Conservation (phyloP, 2,113 vertebrate species). For the Grantiella picta region DNA sequence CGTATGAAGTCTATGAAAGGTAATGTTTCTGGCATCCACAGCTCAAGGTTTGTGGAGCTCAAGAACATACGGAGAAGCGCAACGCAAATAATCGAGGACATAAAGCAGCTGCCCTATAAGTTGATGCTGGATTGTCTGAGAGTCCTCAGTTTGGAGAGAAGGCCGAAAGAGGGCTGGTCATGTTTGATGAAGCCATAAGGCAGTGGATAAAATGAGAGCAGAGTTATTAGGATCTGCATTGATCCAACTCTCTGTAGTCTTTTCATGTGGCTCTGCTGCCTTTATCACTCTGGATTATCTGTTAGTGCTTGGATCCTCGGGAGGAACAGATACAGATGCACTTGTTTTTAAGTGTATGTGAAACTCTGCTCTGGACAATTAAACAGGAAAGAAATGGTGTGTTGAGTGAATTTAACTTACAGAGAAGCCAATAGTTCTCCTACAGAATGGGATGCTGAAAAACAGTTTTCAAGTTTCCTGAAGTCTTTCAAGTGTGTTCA, state of each 20-base stretch:
- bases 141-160: neutral
- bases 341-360: neutral
- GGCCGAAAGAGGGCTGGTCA: neutral
- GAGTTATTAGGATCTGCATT: neutral
- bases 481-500: neutral
- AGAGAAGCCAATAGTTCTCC: neutral
- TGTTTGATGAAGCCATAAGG: neutral
- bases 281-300: neutral
- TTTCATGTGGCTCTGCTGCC: neutral
- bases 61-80: neutral
- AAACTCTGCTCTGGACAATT: neutral
- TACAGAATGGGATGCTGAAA: neutral
- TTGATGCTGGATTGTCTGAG: neutral
- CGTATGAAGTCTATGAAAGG: neutral
- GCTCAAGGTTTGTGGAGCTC: neutral
- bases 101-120: neutral
- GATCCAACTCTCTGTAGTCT: neutral
- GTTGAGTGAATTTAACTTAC: neutral
- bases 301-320: accelerated
- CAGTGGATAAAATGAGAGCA: neutral
- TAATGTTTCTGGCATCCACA: neutral
- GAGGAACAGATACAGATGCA: neutral
- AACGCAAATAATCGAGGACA: neutral
- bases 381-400: neutral
- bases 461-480: neutral